A percentile compares a stretch with the other conserved stretches of the same genome.
Evolutionary conservation across 1,140 invertebrate genomes (phyloP).

Genomic region (Meloidogyne exigua): DNA sequence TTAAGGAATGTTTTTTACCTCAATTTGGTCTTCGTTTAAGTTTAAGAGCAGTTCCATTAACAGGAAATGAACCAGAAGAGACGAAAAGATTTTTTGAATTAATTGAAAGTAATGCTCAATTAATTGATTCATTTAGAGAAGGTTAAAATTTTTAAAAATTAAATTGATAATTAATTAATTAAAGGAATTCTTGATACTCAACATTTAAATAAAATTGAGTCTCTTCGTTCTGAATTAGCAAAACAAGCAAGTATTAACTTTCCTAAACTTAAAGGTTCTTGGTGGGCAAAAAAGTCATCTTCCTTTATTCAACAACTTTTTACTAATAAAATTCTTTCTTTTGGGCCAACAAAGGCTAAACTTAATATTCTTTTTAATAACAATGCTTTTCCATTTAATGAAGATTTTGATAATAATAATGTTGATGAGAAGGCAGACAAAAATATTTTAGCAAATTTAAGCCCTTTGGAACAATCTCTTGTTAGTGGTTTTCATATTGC

Average conservation of each 20-base stretch:
- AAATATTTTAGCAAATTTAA: constrained; percentile 14
- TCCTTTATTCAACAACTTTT: constrained; percentile 69
- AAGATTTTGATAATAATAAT: constrained; percentile 60
- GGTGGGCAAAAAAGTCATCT: constrained; percentile 62
- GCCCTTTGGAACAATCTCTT: constrained; percentile 67
- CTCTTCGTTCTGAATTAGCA: constrained; percentile 67
- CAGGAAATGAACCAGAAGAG: constrained; percentile 65
- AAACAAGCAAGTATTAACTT: constrained; percentile 72
- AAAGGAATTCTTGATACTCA: constrained; percentile 22
- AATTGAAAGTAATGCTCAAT: constrained; percentile 83
- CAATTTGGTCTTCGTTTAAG: constrained; percentile 74
- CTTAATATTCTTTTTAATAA: constrained; percentile 83
- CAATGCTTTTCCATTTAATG: constrained; percentile 59
- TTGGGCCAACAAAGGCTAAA: constrained; percentile 83
- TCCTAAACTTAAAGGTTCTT: constrained; percentile 69
- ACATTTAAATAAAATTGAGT: neutral
- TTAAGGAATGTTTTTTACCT: constrained; percentile 71
- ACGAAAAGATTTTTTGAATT: constrained; percentile 72
- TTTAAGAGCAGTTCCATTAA: constrained; percentile 78
- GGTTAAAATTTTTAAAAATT: constrained; percentile 44
- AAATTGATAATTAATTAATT: neutral
- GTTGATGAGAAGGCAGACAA: neutral
- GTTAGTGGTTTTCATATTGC: constrained; percentile 92
- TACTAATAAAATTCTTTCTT: constrained; percentile 79
- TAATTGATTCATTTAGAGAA: constrained; percentile 71